Evolutionary conservation across 2,888 invertebrate species (phyloP), one percentile per base, ranked within the genome.

Genomic region (Lycophotia porphyrea): DNA sequence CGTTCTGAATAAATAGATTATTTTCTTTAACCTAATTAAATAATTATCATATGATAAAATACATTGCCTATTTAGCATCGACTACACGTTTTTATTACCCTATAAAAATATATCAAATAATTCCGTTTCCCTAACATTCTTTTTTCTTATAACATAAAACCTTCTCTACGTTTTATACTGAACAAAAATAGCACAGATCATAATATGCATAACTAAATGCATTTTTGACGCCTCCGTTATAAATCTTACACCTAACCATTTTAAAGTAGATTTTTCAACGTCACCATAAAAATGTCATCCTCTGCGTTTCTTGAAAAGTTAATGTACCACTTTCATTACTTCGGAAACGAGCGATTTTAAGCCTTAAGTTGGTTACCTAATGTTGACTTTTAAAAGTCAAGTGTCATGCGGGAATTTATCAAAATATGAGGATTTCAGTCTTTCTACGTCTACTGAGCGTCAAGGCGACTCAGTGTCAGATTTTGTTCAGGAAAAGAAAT

Each of bases 251-350:
- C 31, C 39, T 67, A 71, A 78, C 68, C 63, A 71, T 79, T 72
- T 71, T 71, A 64, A 82, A 78, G 82, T 82, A 77, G 66, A 86
- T 87, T 82, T 87, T 83, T 87, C 85, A 85, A 80, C 79, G 77
- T 84, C 76, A 69, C 74, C 77, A 87, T 87, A 88, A 89, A 88
- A 86, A 80, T 87, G 80, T 87, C 86, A n/a, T 66, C 74, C 65
- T 79, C 52, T 81, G 78, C 73, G 81, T 86, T 86, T 78, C 74
- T 72, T 78, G 78, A 83, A 86, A 88, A 80, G 74, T 84, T 82
- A 80, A 85, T 81, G 74, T 74, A 65, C 18, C 42, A 21, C 64
- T 78, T 76, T 84, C 76, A 80, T 80, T 76, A 71, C 63, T 63
- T 71, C 3, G 34, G 5, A 63, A 13, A n/a, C 66, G 73, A 3